Base-by-base conservation (phyloP, 2,113 vertebrate genomes). In the Regulus satrapa region DNA sequence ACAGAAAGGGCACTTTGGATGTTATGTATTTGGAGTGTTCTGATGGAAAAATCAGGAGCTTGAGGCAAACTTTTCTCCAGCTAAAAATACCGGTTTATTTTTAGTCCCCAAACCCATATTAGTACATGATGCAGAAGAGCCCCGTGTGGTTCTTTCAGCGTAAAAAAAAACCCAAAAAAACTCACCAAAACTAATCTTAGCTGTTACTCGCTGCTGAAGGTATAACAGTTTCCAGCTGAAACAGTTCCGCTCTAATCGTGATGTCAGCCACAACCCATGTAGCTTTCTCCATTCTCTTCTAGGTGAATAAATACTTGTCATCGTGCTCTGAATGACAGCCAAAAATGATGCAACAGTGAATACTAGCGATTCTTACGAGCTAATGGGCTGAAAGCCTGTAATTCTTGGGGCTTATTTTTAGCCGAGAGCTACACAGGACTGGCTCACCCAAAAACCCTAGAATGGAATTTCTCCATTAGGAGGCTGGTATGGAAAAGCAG, bases 1-100 rank as follows among this genome's bases (percentile, higher is more conserved):
- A 21, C 46, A 23, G 17, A 48, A 48, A 64, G 38, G 28, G 18
- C 32, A 5, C n/a, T n/a, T 7, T 10, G 6, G 26, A 41, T 20
- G 6, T 24, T 24, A 18, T 12, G 1, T 51, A 18, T 15, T 81
- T 85, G 43, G n/a, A 46, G 38, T 78, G 36, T 90, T 56, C 78
- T 28, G 21, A 62, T 38, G 62, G 78, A 74, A 92, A 85, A 93
- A 88, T 34, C n/a, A 29, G 59, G 52, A 91, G 36, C 46, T 71
- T 28, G 9, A 32, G 32, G 54, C 71, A 64, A 88, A 40, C 17
- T 69, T 76, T 76, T 31, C 48, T 82, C n/a, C 43, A 54, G 49
- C 74, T 95, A 96, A 94, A 94, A 95, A 85, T 85, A 89, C 38
- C 9, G 5, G 1, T 89, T 91, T 95, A 94, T 96, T 95, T 95